phyloP scores from a whole-genome alignment of 2,888 invertebrate genomes.

The Calliphora vomitoria region DNA sequence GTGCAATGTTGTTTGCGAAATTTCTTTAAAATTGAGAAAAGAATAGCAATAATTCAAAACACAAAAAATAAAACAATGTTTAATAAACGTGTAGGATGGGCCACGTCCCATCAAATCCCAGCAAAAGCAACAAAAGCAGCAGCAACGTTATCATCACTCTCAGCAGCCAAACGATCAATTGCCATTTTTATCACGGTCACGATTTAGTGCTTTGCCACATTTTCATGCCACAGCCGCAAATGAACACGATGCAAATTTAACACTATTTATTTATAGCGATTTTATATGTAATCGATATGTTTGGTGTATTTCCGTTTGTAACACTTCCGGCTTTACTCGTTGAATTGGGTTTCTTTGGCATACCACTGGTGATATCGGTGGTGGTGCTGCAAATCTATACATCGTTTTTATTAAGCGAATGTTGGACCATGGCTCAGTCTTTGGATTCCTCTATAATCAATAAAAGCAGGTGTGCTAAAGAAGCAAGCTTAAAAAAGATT shows the following conservation, averaged over 20 bases:
- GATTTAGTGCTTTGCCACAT: constrained; percentile 83
- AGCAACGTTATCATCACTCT: not conserved
- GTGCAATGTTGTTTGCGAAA: constrained; percentile 64
- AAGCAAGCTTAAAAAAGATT: not conserved
- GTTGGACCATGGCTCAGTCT: constrained; percentile 92
- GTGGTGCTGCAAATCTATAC: constrained; percentile 92
- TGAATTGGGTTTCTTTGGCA: constrained; percentile 90
- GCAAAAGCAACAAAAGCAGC: constrained; percentile 42
- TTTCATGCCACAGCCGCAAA: constrained; percentile 78
- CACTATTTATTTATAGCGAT: constrained; percentile 89
- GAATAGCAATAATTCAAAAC: not conserved
- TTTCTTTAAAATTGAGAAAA: constrained; percentile 3
- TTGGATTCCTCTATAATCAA: constrained; percentile 88
- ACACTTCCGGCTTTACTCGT: constrained; percentile 91
- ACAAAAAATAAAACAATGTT: constrained; percentile 64
- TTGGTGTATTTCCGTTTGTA: constrained; percentile 93
- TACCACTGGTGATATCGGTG: constrained; percentile 88
- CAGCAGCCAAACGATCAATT: constrained; percentile 79
- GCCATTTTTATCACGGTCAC: constrained; percentile 81
- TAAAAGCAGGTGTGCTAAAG: constrained; percentile 85
- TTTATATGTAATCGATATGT: constrained; percentile 91
- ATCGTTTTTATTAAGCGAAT: constrained; percentile 90
- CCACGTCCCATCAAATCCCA: constrained; percentile 70
- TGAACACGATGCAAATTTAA: constrained; percentile 84
- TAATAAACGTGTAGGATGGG: constrained; percentile 64